A percentile compares a stretch with the other conserved stretches of the same genome.
These are phyloP conservation scores for Linurgus olivaceus DNA, from an alignment of 2,797 vertebrate genomes.

Conservation along the genomic window DNA sequence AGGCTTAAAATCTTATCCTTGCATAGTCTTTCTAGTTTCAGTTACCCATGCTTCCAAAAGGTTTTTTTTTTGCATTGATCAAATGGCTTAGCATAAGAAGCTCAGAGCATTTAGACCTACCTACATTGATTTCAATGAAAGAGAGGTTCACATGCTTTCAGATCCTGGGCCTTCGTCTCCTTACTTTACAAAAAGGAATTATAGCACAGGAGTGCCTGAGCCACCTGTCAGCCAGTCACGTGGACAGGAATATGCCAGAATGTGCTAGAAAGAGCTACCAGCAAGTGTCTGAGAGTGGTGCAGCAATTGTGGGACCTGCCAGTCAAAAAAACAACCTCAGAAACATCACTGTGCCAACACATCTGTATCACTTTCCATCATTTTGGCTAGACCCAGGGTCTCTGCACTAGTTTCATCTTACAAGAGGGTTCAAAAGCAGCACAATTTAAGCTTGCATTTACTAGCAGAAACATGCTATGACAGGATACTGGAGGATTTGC, in stretches of 20 bases:
- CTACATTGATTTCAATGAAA: not conserved
- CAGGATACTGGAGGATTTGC: not conserved
- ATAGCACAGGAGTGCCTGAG: not conserved
- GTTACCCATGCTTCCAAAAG: not conserved
- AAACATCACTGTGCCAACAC: not conserved
- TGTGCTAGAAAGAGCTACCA: not conserved
- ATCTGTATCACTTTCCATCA: not conserved
- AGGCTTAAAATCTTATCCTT: not conserved
- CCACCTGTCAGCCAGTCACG: not conserved
- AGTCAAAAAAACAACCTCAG: not conserved
- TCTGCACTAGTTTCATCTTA: not conserved
- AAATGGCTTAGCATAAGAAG: not conserved
- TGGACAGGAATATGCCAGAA: accelerated
- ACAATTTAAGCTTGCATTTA: not conserved
- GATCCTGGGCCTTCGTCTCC: not conserved
- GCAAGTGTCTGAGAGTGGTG: not conserved
- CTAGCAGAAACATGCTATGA: not conserved
- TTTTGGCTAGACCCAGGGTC: not conserved
- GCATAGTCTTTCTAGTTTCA: not conserved
- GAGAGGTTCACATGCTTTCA: not conserved
- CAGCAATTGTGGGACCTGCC: not conserved
- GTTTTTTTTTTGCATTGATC: not conserved
- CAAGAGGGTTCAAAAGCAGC: not conserved
- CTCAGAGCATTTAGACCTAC: not conserved
- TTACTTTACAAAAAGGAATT: not conserved